Evolutionary conservation across 2,797 vertebrate genomes (phyloP).

Genomic region (Pangasius krempfi): DNA sequence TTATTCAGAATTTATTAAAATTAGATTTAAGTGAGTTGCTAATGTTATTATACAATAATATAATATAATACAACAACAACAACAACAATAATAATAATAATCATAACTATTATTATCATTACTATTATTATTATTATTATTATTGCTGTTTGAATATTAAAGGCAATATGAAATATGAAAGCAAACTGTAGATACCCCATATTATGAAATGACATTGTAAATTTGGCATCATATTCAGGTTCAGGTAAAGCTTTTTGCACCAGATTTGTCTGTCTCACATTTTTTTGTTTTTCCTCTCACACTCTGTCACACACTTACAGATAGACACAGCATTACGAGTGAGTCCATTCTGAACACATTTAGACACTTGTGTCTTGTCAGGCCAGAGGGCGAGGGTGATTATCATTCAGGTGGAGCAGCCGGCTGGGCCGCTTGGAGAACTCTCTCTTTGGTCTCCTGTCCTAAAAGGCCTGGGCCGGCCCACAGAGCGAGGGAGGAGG

Average conservation of each 20-base stretch:
- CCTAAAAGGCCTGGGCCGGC: slow-evolving; percentile 91
- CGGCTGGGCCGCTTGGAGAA: slow-evolving; percentile 82
- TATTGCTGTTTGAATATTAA: too few relatives aligned
- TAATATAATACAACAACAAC: not conserved
- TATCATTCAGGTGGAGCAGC: slow-evolving; percentile 97
- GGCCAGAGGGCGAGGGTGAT: slow-evolving; percentile 90
- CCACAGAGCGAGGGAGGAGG: slow-evolving; percentile 77
- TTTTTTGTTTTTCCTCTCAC: not conserved
- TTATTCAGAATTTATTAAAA: not conserved
- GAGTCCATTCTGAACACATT: slow-evolving; percentile 69
- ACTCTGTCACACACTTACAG: not conserved
- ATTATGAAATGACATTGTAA: not conserved
- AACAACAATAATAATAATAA: not conserved
- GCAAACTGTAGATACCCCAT: not conserved
- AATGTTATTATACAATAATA: too few relatives aligned
- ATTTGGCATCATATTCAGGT: not conserved
- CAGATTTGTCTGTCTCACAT: not conserved
- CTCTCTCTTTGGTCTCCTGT: slow-evolving; percentile 91
- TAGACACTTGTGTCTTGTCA: slow-evolving; percentile 81
- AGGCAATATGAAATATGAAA: not conserved
- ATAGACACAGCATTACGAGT: slow-evolving; percentile 51
- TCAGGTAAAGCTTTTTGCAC: not conserved
- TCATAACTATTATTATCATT: not conserved
- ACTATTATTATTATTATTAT: not conserved
- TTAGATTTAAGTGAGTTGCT: not conserved